Evolutionary conservation across 2,797 vertebrate genomes (phyloP).

Genomic region (Centroberyx gerrardi): DNA sequence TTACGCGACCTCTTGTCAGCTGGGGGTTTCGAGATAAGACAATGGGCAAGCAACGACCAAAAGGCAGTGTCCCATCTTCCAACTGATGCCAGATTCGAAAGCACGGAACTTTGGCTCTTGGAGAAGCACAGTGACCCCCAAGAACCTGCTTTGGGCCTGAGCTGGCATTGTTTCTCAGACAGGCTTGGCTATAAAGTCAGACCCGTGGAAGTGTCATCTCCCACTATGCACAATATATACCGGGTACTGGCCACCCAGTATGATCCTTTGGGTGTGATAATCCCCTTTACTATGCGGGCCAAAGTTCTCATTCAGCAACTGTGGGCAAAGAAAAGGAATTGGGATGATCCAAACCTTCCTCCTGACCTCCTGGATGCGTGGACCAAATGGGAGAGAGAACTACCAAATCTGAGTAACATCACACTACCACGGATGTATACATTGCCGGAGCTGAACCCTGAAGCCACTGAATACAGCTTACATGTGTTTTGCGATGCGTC

Average conservation of each 20-base stretch:
- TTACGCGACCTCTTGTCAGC: not conserved
- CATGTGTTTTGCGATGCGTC: not conserved
- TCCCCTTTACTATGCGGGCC: not conserved
- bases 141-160: not conserved
- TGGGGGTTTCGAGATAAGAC: not conserved
- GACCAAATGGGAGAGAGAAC: conserved; percentile 6
- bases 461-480: not conserved
- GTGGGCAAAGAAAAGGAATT: conserved; percentile 8
- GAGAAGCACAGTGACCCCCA: not conserved
- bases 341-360: conserved; percentile 20
- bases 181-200: not conserved
- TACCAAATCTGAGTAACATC: not conserved
- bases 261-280: conserved; percentile 14
- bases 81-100: not conserved
- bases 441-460: not conserved
- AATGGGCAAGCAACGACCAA: not conserved
- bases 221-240: conserved; percentile 2
- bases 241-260: conserved; percentile 16
- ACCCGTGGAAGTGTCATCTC: not conserved
- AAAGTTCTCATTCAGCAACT: conserved; percentile 10
- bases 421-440: conserved; percentile 7
- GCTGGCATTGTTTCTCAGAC: not conserved
- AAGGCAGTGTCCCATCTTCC: not conserved
- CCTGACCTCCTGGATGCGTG: conserved; percentile 13
- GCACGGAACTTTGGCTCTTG: not conserved